Percentiles rank a stretch among this genome's conserved stretches.
Conservation (phyloP, 2,113 vertebrate species). For the Macheiramphus alcinus region DNA sequence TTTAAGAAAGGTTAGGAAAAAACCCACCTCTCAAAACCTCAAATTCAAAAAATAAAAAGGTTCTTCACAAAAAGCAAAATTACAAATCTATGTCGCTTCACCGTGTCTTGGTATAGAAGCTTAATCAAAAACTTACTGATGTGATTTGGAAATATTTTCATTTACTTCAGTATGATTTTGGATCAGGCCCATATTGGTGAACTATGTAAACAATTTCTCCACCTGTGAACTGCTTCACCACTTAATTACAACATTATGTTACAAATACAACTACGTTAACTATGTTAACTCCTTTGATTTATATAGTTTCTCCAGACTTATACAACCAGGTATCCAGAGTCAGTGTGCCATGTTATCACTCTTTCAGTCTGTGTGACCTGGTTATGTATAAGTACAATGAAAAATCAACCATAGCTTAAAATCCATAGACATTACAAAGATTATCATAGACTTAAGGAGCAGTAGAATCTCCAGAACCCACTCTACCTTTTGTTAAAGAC, state of each 20-base stretch:
- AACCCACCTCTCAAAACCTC: rapidly evolving
- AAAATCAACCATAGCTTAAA: not conserved
- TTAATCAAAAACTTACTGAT: not conserved
- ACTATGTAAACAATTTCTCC: not conserved
- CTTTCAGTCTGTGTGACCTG: not conserved
- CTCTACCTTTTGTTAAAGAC: conserved; percentile 32
- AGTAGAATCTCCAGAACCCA: not conserved
- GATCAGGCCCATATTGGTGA: not conserved
- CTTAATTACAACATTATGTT: not conserved
- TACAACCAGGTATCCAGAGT: not conserved
- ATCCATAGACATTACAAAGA: not conserved
- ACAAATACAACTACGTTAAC: too few species aligned
- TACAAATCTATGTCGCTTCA: not conserved
- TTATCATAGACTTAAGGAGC: not conserved
- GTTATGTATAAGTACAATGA: not conserved
- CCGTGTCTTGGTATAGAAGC: not conserved
- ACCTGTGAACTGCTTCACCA: not conserved
- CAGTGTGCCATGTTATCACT: not conserved
- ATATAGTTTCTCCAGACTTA: not conserved
- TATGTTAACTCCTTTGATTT: not conserved
- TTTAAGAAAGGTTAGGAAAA: not conserved
- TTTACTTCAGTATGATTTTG: not conserved
- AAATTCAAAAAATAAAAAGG: not conserved
- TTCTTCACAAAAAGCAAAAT: not conserved
- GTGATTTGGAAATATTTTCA: not conserved